Evolutionary conservation across 2,797 vertebrate genomes (phyloP).

Genomic region (Chlorospingus flavigularis): DNA sequence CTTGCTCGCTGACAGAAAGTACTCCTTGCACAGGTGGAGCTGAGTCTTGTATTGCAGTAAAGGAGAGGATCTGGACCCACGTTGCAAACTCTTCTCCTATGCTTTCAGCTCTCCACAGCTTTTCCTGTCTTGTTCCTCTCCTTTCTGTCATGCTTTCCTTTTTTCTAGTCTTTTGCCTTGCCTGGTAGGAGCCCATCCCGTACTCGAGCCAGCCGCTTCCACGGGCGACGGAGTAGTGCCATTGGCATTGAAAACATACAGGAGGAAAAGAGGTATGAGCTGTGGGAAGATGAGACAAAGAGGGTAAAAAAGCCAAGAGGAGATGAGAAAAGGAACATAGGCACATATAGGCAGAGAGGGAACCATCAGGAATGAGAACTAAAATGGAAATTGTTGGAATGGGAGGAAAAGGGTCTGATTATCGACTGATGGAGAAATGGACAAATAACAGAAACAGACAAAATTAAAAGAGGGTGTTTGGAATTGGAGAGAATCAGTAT

Average conservation of each 20-base stretch:
- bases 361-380: background rate
- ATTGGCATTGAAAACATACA: conserved; percentile 75
- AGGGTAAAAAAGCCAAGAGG: background rate
- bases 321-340: background rate
- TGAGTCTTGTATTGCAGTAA: background rate
- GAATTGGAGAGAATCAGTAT: background rate
- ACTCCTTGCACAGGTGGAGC: background rate
- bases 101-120: background rate
- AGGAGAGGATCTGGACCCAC: background rate
- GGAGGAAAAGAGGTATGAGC: conserved; percentile 72
- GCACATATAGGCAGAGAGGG: background rate
- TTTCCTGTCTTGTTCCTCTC: background rate
- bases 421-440: background rate
- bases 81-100: background rate
- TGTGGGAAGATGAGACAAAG: background rate
- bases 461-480: background rate
- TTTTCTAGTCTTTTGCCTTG: conserved; percentile 74
- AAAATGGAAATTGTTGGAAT: background rate
- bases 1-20: background rate
- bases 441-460: background rate
- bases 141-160: conserved; percentile 41
- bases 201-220: conserved; percentile 67
- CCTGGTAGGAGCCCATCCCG: conserved; percentile 73
- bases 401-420: background rate
- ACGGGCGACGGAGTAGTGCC: conserved; percentile 70